Conservation (phyloP, 2,113 vertebrate genomes). For the Panthera leo region DNA sequence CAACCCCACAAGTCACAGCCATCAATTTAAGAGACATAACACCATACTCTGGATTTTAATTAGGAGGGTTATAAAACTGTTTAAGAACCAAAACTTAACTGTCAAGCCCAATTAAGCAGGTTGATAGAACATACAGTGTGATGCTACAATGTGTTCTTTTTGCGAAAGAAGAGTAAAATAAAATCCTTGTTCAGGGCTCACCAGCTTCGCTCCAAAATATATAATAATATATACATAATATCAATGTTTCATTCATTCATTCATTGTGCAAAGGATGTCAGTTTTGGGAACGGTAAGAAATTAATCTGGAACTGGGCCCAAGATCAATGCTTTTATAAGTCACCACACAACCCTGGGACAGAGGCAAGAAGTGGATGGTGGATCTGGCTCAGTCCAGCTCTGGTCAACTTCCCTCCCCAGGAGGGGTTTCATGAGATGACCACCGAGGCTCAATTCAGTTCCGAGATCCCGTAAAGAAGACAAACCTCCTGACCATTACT, state of each 20-base stretch:
- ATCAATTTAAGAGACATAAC: conserved; percentile 57
- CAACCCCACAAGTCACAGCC: conserved; percentile 54
- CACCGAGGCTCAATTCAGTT: neutral
- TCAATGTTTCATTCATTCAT: neutral
- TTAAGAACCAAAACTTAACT: conserved; percentile 73
- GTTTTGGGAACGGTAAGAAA: neutral
- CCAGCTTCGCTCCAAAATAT: neutral
- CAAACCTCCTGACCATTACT: neutral
- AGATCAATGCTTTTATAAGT: neutral
- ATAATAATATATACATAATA: neutral
- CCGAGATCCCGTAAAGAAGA: neutral
- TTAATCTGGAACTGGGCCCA: neutral
- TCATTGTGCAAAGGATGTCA: neutral
- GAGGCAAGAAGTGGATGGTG: neutral
- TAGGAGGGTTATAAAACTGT: conserved; percentile 59
- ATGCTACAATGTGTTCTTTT: conserved; percentile 40
- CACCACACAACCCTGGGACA: neutral
- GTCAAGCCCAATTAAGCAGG: conserved; percentile 74
- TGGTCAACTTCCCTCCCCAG: neutral
- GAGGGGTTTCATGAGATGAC: neutral
- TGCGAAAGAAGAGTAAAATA: neutral
- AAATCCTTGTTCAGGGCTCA: conserved; percentile 14
- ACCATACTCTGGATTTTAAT: conserved; percentile 70
- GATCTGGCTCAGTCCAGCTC: neutral
- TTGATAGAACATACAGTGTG: conserved; percentile 54